Base-by-base conservation (phyloP, 2,797 vertebrate genomes). In the Fundulus diaphanus region DNA sequence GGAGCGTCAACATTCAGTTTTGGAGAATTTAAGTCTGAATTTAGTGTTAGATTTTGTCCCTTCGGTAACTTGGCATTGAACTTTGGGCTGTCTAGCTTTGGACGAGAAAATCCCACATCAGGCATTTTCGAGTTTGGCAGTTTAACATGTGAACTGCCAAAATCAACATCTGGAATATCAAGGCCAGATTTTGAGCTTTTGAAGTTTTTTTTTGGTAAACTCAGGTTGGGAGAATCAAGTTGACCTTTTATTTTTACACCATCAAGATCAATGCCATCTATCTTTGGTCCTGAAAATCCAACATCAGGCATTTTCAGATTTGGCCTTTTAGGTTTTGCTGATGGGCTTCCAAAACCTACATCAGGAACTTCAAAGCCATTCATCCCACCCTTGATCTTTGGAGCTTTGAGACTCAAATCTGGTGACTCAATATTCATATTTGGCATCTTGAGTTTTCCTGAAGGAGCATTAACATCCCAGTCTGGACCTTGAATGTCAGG, bases 261-360 rank as follows among this genome's bases (percentile, higher is more conserved):
- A 73, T 87, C 70, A 27, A 89, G 7, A 29, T 88, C 69, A 51
- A 88, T 87, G n/a, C 79, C 56, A 65, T 83, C 69, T 13, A 93
- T 20, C 2, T 85, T 87, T 73, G 91, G 89, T 13, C 79, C 70
- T 1, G 89, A 90, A 7, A 93, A 3, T 0, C 76, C 70, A 0
- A 91, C 35, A 24, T 79, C 33, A 12, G 91, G 86, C 16, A 87
- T 0, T 18, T 78, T 66, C 0, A 93, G 59, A 1, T 70, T 77
- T 33, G 91, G 91, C 68, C 73, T 91, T 68, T 91, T 92, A 2
- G 91, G n/a, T 81, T 90, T 93, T 0, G 84, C 72, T 13, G 89
- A 91, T 6, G 85, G 87, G 5, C 73, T 65, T 2, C 35, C 61
- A 65, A 65, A 35, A 8, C 18, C 81, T 56, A 74, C 22, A 2